Percentiles rank a stretch among this genome's conserved stretches.
Evolutionary conservation across 2,113 vertebrate genomes (phyloP).

Genomic region (Gopherus flavomarginatus): DNA sequence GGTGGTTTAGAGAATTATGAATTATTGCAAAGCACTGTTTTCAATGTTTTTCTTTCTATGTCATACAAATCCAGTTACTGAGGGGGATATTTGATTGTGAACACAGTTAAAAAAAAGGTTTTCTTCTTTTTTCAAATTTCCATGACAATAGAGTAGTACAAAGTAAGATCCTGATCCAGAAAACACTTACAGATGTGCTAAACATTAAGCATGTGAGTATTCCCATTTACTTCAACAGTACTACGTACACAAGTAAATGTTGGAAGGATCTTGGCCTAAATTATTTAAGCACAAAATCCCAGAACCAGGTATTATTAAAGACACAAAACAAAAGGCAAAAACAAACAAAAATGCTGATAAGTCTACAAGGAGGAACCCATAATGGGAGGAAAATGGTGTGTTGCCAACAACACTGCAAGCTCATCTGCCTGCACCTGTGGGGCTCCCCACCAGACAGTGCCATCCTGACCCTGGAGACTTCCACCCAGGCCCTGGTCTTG

Average conservation of each 20-base stretch:
- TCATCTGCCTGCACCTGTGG: too few species aligned
- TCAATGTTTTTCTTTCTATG: slow-evolving; percentile 51
- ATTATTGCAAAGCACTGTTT: slow-evolving; percentile 58
- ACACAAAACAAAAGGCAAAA: background rate
- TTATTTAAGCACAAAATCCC: slow-evolving; percentile 12
- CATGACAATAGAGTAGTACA: slow-evolving; percentile 44
- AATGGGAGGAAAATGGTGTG: too few species aligned
- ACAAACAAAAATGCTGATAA: background rate
- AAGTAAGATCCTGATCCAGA: slow-evolving; percentile 2
- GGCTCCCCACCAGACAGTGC: too few species aligned
- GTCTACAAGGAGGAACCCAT: too few species aligned
- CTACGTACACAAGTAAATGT: background rate
- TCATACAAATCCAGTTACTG: slow-evolving; percentile 43
- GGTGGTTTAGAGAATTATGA: slow-evolving; percentile 71
- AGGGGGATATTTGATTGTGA: slow-evolving; percentile 54
- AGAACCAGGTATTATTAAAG: background rate
- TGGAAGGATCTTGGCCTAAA: background rate
- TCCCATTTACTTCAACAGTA: background rate
- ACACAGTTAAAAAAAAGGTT: slow-evolving; percentile 8
- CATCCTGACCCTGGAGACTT: too few species aligned
- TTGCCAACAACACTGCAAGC: too few species aligned
- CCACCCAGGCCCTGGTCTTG: too few species aligned
- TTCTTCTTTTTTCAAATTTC: slow-evolving; percentile 58
- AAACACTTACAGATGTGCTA: background rate
- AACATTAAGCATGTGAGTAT: slow-evolving; percentile 23